These are phyloP conservation scores for Brotula barbata DNA, from an alignment of 2,797 vertebrate species.

Conservation along the genomic window DNA sequence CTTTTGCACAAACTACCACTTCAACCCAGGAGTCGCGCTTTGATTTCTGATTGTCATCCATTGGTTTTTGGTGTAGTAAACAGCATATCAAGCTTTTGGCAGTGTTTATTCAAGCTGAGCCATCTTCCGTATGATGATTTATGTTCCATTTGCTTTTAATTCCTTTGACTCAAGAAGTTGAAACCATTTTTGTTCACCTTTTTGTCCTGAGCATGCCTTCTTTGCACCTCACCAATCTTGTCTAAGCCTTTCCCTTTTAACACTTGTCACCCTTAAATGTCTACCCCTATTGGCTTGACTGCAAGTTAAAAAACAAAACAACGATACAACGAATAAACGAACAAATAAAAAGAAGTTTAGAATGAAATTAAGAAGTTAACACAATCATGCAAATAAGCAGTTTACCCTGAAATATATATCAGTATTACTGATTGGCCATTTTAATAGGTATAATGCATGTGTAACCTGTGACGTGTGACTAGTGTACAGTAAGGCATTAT, in stretches of 20 bases:
- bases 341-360: too few relatives aligned
- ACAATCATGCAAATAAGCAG: slow-evolving; percentile 2
- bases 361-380: slow-evolving; percentile 21
- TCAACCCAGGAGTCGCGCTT: slow-evolving; percentile 74
- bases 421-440: too few relatives aligned
- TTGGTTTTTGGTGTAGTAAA: slow-evolving; percentile 62
- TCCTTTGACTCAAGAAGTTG: slow-evolving; percentile 67
- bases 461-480: slow-evolving; percentile 1
- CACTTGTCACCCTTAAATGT: slow-evolving; percentile 79
- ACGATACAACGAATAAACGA: slow-evolving; percentile 3
- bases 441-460: too few relatives aligned
- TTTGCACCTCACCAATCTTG: slow-evolving; percentile 97
- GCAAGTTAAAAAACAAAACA: slow-evolving; percentile 35
- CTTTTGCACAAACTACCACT: slow-evolving; percentile 68
- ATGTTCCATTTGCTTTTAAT: slow-evolving; percentile 74
- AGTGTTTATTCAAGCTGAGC: slow-evolving; percentile 85
- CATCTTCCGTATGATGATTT: slow-evolving; percentile 81
- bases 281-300: slow-evolving; percentile 67
- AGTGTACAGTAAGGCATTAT: slow-evolving; percentile 17
- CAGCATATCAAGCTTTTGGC: slow-evolving; percentile 82
- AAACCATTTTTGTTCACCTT: slow-evolving; percentile 72
- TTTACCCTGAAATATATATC: too few relatives aligned
- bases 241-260: slow-evolving; percentile 81
- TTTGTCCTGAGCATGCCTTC: slow-evolving; percentile 90
- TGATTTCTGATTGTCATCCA: slow-evolving; percentile 69